Evolutionary conservation across 2,888 invertebrate genomes (phyloP), one percentile per base, ranked within the genome.

Genomic region (Muscina levida): DNA sequence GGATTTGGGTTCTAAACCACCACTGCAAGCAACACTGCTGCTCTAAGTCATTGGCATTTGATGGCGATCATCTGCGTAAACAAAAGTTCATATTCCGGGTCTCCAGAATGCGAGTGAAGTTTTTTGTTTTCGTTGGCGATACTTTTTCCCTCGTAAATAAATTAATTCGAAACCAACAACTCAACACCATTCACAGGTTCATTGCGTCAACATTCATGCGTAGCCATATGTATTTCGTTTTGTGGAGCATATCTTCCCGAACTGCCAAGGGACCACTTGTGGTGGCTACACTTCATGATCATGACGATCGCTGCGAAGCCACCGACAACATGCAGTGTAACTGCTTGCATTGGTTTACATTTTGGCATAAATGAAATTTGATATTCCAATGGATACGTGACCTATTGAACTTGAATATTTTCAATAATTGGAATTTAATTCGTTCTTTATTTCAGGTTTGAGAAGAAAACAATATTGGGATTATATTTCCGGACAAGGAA

Each of bases 131-230:
- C 22, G 17, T 10, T 39, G 19, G 15, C 59, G 8, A 44, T 57
- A 26, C 57, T 24, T 56, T 46, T 56, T 44, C 48, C 59, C 51
- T 70, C 66, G 67, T 42, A 74, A 77, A 82, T 79, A 81, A 78
- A 78, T 77, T 82, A 78, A 82, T 72, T 80, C 71, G 72, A 75
- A 80, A 82, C 80, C 77, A 78, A 67, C 78, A 77, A 77, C 79
- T 82, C 82, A 83, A 82, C 83, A 82, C 82, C 72, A 74, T 76
- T 72, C 62, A 51, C 73, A 78, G 68, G 74, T 79, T 79, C 59
- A 66, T 56, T 42, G 62, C 19, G 62, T 62, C 62, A 39, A 15
- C 26, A n/a, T 77, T 13, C n/a, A 5, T 31, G 22, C 2, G 15
- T 17, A 10, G 51, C 8, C 13, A 44, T 44, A 8, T 24, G 11